Conservation (phyloP, 2,888 invertebrate genomes). For the Portevinia maculata region DNA sequence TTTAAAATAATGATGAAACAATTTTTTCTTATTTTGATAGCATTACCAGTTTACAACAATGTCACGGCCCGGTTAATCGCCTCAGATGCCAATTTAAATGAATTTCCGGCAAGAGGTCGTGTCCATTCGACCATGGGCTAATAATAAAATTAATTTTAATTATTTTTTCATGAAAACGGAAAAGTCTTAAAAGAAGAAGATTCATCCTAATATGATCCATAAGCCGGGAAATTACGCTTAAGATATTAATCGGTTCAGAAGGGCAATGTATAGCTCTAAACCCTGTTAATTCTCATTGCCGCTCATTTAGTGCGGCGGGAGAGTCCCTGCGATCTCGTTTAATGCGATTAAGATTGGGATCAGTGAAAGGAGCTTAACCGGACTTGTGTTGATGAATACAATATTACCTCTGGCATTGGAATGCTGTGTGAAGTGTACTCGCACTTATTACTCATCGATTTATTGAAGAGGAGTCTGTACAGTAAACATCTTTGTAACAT, state of each 20-base stretch:
- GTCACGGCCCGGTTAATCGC: constrained; percentile 50
- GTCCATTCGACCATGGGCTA: too few relatives aligned
- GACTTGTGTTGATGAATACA: constrained; percentile 9
- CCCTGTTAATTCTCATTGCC: constrained; percentile 25
- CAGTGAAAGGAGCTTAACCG: constrained; percentile 38
- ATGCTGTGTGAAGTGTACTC: constrained; percentile 26
- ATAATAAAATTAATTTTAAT: too few relatives aligned
- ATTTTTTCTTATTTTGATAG: background rate
- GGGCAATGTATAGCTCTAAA: background rate
- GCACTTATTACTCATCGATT: too few relatives aligned
- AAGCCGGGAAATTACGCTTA: constrained; percentile 34
- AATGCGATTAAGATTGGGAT: constrained; percentile 48
- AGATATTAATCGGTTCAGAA: constrained; percentile 10
- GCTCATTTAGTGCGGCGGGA: constrained; percentile 4
- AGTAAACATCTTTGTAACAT: constrained; percentile 25
- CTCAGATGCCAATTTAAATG: constrained; percentile 14
- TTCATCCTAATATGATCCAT: constrained; percentile 23
- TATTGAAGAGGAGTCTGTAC: too few relatives aligned
- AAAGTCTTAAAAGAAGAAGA: constrained; percentile 1
- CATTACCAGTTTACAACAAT: constrained; percentile 27
- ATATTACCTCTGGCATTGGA: background rate
- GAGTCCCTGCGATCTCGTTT: constrained; percentile 1
- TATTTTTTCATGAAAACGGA: background rate
- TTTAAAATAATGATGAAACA: constrained; percentile 22
- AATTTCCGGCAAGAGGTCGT: background rate